Evolutionary conservation across 1,140 invertebrate species (phyloP), one percentile per base, ranked within the genome.

Genomic region (Megalonaias nervosa): DNA sequence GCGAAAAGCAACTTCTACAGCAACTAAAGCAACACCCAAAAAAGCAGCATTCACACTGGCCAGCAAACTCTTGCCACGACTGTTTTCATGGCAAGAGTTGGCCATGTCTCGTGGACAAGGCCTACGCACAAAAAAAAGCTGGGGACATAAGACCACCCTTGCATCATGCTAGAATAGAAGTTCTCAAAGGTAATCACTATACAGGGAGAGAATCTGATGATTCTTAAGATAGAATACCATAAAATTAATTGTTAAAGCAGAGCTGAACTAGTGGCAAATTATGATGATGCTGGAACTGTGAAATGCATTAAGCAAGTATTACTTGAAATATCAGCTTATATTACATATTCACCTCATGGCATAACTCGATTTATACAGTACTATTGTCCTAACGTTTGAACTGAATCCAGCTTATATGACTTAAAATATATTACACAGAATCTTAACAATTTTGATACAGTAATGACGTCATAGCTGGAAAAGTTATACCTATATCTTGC

Each of bases 71-170:
- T 16, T 73, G 17, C 6, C 9, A 17, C 31, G 38, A 14, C 48
- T 73, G 17, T 73, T 73, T 57, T 56, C 26, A 21, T 21, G n/a
- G 14, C 71, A 73, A 56, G 62, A 73, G 64, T 62, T 73, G 16
- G 61, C 71, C 17, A 57, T 65, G 17, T 73, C 71, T 65, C 56
- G 71, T 55, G 71, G 71, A 55, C 71, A 73, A 56, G 61, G 61
- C 15, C 19, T 73, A 48, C 16, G 71, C 48, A 16, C 15, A 55
- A 55, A 73, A 73, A 38, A 73, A 73, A 73, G 38, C 9, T 48
- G 71, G 62, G 56, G 71, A 73, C 48, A 16, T 64, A 15, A 26
- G 71, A 64, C 71, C 71, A 55, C 17, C 71, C 17, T 58, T 66
- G 19, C 61, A 73, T 26, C 3, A 13, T 16, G 17, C 57, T 2